A percentile compares a stretch with the other conserved stretches of the same genome.
Evolutionary conservation across 2,113 vertebrate genomes (phyloP).

Genomic region (Antigone vipio): DNA sequence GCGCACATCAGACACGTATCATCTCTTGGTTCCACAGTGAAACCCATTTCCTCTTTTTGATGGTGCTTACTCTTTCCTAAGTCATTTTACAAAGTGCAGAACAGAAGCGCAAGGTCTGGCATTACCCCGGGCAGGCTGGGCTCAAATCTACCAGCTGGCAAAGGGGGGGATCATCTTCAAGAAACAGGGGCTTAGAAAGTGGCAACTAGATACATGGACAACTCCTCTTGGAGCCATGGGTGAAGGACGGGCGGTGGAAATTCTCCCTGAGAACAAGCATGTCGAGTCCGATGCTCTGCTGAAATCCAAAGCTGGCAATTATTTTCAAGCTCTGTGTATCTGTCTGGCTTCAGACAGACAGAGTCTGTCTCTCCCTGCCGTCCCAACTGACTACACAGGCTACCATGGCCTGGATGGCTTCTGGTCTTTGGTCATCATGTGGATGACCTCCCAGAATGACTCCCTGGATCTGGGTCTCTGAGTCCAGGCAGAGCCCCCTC

Average conservation of each 20-base stretch:
- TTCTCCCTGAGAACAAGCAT: not conserved
- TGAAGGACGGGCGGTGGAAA: rapidly evolving
- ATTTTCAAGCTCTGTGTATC: not conserved
- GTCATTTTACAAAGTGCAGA: not conserved
- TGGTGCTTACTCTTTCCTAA: not conserved
- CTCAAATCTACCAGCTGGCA: not conserved
- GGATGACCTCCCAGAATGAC: not conserved
- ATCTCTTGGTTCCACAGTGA: not conserved
- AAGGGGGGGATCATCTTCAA: not conserved
- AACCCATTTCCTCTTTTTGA: not conserved
- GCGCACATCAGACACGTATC: rapidly evolving
- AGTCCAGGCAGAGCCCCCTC: not conserved
- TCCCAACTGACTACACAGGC: no score
- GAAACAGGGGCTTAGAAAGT: not conserved
- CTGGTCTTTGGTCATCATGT: not conserved
- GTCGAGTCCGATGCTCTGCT: not conserved
- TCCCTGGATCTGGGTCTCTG: not conserved
- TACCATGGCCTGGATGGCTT: not conserved
- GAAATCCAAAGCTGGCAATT: not conserved
- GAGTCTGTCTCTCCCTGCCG: not conserved
- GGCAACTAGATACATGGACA: not conserved
- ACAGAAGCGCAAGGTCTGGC: not conserved
- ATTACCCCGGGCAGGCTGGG: no score
- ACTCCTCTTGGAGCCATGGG: not conserved
- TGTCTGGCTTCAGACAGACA: not conserved